A percentile compares a stretch with the other conserved stretches of the same genome.
These are phyloP conservation scores for Nephrotoma flavescens DNA, from an alignment of 2,888 invertebrate genomes.

Conservation along the genomic window DNA sequence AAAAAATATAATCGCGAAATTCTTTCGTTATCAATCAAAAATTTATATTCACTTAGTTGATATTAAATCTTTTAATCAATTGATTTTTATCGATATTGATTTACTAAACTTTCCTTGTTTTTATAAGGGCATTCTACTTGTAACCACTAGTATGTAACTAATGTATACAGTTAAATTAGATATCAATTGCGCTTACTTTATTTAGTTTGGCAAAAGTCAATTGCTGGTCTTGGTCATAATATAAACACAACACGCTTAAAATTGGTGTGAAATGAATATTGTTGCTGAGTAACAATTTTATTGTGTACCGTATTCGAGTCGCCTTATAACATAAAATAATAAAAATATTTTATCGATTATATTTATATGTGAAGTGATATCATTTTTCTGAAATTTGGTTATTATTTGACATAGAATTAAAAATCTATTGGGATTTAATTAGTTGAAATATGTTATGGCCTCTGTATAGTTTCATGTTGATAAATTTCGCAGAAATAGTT, in stretches of 20 bases:
- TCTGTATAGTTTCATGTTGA: neutral
- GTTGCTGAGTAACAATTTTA: neutral
- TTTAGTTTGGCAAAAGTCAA: neutral
- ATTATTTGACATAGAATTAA: neutral
- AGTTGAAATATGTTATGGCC: neutral
- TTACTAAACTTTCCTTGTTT: neutral
- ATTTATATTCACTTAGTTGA: neutral
- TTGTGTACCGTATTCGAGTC: neutral
- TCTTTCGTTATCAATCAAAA: neutral
- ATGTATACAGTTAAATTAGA: neutral
- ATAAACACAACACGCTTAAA: neutral
- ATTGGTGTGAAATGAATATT: neutral
- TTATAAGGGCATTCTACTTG: neutral
- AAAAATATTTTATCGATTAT: neutral
- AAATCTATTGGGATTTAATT: neutral
- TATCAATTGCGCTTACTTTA: neutral
- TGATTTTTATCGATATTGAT: neutral
- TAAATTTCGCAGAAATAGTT: neutral
- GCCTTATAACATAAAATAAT: neutral
- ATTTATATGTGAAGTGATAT: neutral
- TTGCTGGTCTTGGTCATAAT: neutral
- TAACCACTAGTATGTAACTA: neutral
- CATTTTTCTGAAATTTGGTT: neutral
- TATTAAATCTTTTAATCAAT: too few relatives aligned
- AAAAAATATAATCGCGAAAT: neutral